Percentiles rank a stretch among this genome's conserved stretches.
Evolutionary conservation across 2,113 vertebrate species (phyloP).

Genomic region (Machaerirhynchus nigripectus): DNA sequence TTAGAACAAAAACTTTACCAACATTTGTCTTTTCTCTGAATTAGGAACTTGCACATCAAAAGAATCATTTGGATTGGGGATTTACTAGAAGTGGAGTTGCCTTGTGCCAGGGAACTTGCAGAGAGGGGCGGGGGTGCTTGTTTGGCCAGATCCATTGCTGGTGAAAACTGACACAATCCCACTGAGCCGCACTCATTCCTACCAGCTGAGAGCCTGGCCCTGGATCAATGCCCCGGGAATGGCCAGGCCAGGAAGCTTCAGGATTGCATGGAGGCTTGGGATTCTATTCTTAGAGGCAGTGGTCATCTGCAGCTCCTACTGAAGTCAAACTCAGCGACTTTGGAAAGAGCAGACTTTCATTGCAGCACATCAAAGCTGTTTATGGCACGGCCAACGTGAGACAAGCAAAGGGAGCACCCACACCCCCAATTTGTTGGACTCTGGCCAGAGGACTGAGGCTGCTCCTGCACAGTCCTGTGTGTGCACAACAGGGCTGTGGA

Average conservation of each 20-base stretch:
- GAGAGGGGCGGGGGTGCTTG: not conserved
- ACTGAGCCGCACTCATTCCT: not conserved
- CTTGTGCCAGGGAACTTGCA: not conserved
- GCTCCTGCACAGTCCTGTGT: not conserved
- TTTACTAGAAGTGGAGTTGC: not conserved
- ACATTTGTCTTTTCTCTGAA: not conserved
- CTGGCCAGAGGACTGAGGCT: not conserved
- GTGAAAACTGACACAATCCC: not conserved
- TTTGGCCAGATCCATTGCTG: constrained; percentile 1
- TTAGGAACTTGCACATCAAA: not conserved
- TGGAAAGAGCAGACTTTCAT: not conserved
- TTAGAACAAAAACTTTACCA: not conserved
- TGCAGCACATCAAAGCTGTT: not conserved
- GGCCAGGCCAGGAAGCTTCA: not conserved
- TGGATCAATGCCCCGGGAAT: fast-evolving
- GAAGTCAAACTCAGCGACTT: not conserved
- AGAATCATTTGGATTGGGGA: not conserved
- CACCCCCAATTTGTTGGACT: not conserved
- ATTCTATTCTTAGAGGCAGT: not conserved
- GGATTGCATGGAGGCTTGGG: not conserved
- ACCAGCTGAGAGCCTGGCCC: constrained; percentile 37
- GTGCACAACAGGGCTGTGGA: not conserved
- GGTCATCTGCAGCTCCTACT: not conserved
- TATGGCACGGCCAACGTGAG: fast-evolving
- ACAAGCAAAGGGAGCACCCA: not conserved